Base-by-base conservation (phyloP, 2,888 invertebrate species). In the Tigriopus californicus region DNA sequence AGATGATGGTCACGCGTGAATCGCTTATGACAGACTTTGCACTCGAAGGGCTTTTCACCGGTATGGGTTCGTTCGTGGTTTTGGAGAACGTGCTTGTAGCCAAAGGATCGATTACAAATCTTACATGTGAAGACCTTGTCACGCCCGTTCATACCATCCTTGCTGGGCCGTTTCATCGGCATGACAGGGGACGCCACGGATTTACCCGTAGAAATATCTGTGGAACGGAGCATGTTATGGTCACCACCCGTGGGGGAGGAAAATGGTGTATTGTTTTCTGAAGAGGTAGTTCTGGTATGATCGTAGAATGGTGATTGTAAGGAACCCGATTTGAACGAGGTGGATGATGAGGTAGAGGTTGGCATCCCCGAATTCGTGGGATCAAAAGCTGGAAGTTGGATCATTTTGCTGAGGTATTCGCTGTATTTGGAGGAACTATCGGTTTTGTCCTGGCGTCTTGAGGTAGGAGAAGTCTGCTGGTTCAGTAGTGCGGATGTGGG, bases 11-110 rank as follows among this genome's bases (percentile, higher is more conserved):
- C 91, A 55, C 91, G 78, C 1, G 90, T 91, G 72, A 91, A 91
- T 64, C 88, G 78, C 71, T 91, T 91, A 70, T 88, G 84, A 69
- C 91, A 91, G 71, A 88, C 85, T 40, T 81, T 82, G 68, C 91
- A 91, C 69, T 88, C 85, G 73, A 90, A 91, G 0, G 91, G 91
- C 67, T 91, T 91, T 69, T 91, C 91, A 0, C 91, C 91, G 0
- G 91, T 91, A 70, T 91, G 91, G 0, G 91, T 92, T 65, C 91
- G 80, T 68, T 90, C 90, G 72, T 91, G 91, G 70, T 91, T 91
- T 72, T 91, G 90, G 55, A 91, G 75, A 20, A 91, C 91, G 72
- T 91, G 91, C 68, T 91, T 91, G 75, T 91, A 91, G 53, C 90
- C 90, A 68, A 91, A 91, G 12, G 85, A 85, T 64, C 89, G 80